Conservation (phyloP, 2,888 invertebrate genomes). For the Merodon equestris region DNA sequence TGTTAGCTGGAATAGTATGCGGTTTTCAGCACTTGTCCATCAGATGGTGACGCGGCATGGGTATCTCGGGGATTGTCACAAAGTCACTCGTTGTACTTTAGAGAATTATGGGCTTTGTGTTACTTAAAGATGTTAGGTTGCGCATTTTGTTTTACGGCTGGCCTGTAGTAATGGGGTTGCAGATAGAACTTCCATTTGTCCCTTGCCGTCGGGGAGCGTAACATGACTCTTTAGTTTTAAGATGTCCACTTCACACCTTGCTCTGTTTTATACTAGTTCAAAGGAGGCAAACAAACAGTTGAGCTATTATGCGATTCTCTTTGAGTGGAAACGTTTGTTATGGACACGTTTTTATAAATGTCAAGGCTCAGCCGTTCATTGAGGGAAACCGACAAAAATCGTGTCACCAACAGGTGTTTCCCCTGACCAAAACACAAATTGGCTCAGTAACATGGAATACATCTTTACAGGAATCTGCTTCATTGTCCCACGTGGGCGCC, state of each 20-base stretch:
- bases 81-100: constrained; percentile 21
- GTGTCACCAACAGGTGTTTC: no score
- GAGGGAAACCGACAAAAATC: no score
- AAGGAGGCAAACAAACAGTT: not conserved
- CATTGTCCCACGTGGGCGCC: no score
- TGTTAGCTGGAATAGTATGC: constrained; percentile 26
- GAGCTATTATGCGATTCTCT: not conserved
- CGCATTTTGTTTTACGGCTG: constrained; percentile 19
- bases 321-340: no score
- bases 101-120: constrained; percentile 23
- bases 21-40: constrained; percentile 58
- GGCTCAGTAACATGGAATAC: no score
- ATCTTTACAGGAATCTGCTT: no score
- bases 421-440: no score
- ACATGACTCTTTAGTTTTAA: no score
- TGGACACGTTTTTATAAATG: no score
- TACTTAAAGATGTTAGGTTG: constrained; percentile 30
- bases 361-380: no score
- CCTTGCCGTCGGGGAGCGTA: constrained; percentile 14
- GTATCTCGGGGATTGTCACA: constrained; percentile 45
- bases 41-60: constrained; percentile 32
- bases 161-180: constrained; percentile 14
- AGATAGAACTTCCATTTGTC: constrained; percentile 17
- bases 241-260: no score
- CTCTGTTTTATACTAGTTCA: no score